Percentiles rank a stretch among this genome's conserved stretches.
These are phyloP conservation scores for Cataglyphis albicans DNA, from an alignment of 2,888 invertebrate genomes.

Conservation along the genomic window DNA sequence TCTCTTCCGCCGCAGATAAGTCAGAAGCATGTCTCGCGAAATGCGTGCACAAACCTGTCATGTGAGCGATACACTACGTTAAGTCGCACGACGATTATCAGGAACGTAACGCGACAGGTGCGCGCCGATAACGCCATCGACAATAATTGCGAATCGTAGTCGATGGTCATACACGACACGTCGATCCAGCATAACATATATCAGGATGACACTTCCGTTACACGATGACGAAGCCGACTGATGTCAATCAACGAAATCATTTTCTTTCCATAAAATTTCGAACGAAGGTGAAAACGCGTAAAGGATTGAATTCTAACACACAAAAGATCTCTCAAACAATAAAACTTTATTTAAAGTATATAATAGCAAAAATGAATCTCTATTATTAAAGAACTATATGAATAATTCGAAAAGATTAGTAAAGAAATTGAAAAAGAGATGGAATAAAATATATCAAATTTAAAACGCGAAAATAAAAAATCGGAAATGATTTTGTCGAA, in stretches of 20 bases:
- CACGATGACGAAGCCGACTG: conserved; percentile 65
- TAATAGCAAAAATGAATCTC: not conserved
- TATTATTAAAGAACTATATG: not conserved
- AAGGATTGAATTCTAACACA: not conserved
- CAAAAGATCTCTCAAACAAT: not conserved
- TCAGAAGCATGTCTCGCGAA: conserved; percentile 56
- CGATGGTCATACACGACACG: conserved; percentile 72
- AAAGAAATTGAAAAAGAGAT: not conserved
- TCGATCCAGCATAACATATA: conserved; percentile 79
- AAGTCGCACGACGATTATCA: conserved; percentile 80
- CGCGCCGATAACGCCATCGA: conserved; percentile 79
- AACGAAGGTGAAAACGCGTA: not conserved
- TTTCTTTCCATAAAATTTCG: not conserved
- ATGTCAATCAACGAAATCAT: conserved; percentile 26
- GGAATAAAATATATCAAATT: not conserved
- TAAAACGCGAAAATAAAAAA: not conserved
- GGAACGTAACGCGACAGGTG: conserved; percentile 79
- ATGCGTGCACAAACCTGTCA: conserved; percentile 68
- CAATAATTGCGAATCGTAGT: conserved; percentile 82
- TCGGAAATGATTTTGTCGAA: conserved; percentile 1
- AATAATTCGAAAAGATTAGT: not conserved
- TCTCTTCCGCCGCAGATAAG: conserved; percentile 55
- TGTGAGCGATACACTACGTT: conserved; percentile 75
- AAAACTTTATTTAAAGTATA: not conserved
- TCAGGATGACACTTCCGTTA: conserved; percentile 68